phyloP scores from a whole-genome alignment of 2,113 vertebrate species.

The Mesoclemmys tuberculata region DNA sequence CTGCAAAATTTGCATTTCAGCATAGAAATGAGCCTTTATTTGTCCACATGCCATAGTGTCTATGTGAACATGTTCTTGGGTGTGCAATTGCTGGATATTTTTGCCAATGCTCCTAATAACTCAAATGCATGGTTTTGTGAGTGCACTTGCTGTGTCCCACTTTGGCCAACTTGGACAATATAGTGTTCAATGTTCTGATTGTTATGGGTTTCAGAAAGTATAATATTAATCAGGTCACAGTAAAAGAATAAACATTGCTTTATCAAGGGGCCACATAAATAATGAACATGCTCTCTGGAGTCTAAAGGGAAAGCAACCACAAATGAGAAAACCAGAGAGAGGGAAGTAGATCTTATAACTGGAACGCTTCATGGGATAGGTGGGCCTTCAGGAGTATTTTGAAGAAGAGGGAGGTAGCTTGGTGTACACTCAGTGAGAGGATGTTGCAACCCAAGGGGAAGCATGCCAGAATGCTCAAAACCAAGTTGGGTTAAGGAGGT shows the following conservation, averaged over 20 bases:
- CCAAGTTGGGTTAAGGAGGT: neutral
- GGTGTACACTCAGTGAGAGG: neutral
- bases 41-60: neutral
- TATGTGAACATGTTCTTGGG: too few species aligned
- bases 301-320: neutral
- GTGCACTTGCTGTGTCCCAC: neutral
- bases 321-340: neutral
- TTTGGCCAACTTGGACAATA: neutral
- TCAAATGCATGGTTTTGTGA: neutral
- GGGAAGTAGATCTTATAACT: accelerated
- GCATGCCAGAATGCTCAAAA: neutral
- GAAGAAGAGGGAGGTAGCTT: neutral
- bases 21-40: neutral
- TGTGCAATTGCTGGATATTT: neutral
- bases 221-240: neutral
- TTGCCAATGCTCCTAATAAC: neutral
- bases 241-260: neutral
- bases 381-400: neutral
- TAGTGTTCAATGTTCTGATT: neutral
- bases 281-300: neutral
- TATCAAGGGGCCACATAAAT: accelerated
- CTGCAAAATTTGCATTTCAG: neutral
- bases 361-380: neutral
- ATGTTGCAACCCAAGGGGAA: accelerated
- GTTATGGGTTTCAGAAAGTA: accelerated